Base-by-base conservation (phyloP, 1,140 invertebrate genomes). In the Spodoptera litura region DNA sequence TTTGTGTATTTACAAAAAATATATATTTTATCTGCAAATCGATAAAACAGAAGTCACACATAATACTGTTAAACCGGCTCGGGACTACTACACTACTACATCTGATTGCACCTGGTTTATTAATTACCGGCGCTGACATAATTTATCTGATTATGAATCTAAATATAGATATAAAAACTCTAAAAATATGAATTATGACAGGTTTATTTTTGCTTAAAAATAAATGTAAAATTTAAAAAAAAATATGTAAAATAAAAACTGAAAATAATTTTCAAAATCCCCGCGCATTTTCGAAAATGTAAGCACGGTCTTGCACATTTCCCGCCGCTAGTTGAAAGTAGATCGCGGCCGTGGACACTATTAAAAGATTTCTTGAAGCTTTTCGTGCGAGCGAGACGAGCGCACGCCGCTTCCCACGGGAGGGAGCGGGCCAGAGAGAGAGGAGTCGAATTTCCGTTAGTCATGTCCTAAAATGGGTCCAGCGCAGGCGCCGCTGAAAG, bases 381-480 rank as follows among this genome's bases (percentile, higher is more conserved):
- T 93, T 93, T 86, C 75, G 93, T 85, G 91, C 85, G 93, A 94
- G 91, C 83, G 93, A 89, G 93, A 93, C 86, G 85, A 64, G 66
- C 84, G 83, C 83, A 93, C 83, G 70, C 68, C 81, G 85, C 89
- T 81, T 89, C 90, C 91, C 91, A 84, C 89, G 88, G 86, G 93
- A 93, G 91, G 79, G 92, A 94, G 89, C 89, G 90, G 93, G 92
- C 86, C 88, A 87, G 89, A 91, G 87, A 89, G 89, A 93, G 89
- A 91, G 95, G 95, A 95, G 94, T 96, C 95, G 94, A 94, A 95
- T 96, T 96, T 95, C 95, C 92, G 93, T 93, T 95, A 95, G 94
- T 95, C 93, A 95, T 96, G 95, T 95, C 96, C 96, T 96, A 96
- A 96, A 95, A 96, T 95, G 96, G 96, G 94, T 95, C 94, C 95